A percentile compares a stretch with the other conserved stretches of the same genome.
Conservation (phyloP, 2,113 vertebrate genomes). For the Pantherophis guttatus region DNA sequence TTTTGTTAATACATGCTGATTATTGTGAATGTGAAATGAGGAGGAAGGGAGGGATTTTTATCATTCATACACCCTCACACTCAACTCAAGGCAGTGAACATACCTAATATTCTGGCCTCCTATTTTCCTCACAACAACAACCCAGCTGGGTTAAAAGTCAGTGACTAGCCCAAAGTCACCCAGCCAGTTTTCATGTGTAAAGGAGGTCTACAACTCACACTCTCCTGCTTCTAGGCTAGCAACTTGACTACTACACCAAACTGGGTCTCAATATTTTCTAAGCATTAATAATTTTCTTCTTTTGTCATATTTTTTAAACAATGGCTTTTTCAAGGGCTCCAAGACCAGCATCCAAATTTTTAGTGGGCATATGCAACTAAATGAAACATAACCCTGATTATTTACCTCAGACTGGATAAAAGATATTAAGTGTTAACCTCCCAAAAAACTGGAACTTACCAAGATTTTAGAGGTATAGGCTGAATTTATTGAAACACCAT, state of each 20-base stretch:
- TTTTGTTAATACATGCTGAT: background rate
- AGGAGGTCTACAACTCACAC: background rate
- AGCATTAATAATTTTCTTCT: background rate
- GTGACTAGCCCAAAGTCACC: background rate
- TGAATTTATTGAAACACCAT: constrained; percentile 91
- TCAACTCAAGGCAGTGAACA: background rate
- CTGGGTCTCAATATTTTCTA: background rate
- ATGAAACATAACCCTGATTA: background rate
- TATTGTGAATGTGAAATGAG: background rate
- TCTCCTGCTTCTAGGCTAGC: background rate
- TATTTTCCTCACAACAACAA: background rate
- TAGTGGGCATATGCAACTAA: background rate
- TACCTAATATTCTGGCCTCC: background rate
- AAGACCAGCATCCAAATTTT: background rate
- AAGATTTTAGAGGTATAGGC: constrained; percentile 96
- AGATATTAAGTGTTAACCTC: background rate
- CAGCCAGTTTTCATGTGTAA: background rate
- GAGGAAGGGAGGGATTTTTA: background rate
- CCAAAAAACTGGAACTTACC: constrained; percentile 65
- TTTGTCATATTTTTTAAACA: background rate
- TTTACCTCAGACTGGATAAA: background rate
- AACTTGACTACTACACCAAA: background rate
- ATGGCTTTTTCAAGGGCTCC: background rate
- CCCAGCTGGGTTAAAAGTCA: background rate
- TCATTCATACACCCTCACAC: background rate